Evolutionary conservation across 2,113 vertebrate species (phyloP).

Genomic region (Centropus unirufus): DNA sequence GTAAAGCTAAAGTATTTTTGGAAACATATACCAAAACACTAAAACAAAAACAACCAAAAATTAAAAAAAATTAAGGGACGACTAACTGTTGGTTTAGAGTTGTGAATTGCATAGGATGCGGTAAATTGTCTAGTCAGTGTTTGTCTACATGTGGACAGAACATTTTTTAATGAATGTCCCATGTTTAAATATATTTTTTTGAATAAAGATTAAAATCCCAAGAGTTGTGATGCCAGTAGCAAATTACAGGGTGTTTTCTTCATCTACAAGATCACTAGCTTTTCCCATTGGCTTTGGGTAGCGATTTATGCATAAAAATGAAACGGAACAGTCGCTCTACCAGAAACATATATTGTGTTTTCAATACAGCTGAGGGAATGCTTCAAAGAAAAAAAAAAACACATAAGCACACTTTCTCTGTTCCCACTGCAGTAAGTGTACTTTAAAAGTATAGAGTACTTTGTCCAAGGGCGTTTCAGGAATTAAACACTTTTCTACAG

Average conservation of each 20-base stretch:
- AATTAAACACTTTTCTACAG: constrained; percentile 25
- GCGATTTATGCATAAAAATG: constrained; percentile 76
- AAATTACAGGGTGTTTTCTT: constrained; percentile 82
- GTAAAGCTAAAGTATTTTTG: constrained; percentile 40
- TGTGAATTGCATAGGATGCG: constrained; percentile 66
- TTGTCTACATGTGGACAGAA: constrained; percentile 76
- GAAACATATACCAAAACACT: constrained; percentile 39
- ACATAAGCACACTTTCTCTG: neutral
- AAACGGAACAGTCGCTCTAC: constrained; percentile 38
- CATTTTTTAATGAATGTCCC: constrained; percentile 69
- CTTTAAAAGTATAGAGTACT: constrained; percentile 35
- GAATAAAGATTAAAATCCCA: constrained; percentile 77
- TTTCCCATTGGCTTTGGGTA: constrained; percentile 74
- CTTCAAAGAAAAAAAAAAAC: constrained; percentile 27
- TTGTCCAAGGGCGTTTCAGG: constrained; percentile 7
- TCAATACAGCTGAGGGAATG: constrained; percentile 5
- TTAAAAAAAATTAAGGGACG: neutral
- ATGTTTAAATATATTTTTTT: constrained; percentile 71
- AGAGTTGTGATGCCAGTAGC: constrained; percentile 68
- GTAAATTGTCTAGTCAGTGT: constrained; percentile 74
- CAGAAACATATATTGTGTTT: constrained; percentile 69
- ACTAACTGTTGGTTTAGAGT: constrained; percentile 60
- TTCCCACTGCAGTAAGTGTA: neutral
- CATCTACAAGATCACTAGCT: constrained; percentile 77
- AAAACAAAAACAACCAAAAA: constrained; percentile 1